Evolutionary conservation across 2,113 vertebrate species (phyloP).

Genomic region (Eleginops maclovinus): DNA sequence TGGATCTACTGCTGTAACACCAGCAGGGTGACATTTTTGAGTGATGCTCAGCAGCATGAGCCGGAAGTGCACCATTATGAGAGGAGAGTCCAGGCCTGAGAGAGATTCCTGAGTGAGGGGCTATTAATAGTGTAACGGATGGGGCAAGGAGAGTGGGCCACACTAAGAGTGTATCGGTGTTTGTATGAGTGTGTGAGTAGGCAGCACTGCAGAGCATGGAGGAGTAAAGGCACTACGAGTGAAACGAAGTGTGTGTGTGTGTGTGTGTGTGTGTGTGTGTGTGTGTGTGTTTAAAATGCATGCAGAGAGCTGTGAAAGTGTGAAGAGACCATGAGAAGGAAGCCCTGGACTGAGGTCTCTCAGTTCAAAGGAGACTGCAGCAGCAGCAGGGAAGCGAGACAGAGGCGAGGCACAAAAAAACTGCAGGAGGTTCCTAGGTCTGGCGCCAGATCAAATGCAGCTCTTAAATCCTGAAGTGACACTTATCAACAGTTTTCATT

Average conservation of each 20-base stretch:
- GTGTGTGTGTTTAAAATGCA: constrained; percentile 9
- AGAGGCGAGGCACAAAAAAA: constrained; percentile 28
- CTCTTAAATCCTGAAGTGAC: constrained; percentile 17
- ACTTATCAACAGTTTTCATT: constrained; percentile 18
- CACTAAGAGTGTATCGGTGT: constrained; percentile 44
- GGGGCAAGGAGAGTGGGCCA: constrained; percentile 66
- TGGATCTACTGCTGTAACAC: constrained; percentile 27
- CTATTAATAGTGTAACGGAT: constrained; percentile 79
- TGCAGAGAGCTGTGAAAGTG: constrained; percentile 15
- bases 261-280: constrained; percentile 27
- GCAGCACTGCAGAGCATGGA: constrained; percentile 4
- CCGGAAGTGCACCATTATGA: constrained; percentile 60
- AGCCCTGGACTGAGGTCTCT: constrained; percentile 50
- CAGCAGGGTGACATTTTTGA: constrained; percentile 46
- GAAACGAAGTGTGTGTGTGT: constrained; percentile 21
- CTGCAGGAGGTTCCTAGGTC: constrained; percentile 46
- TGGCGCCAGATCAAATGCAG: constrained; percentile 51
- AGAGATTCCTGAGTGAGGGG: constrained; percentile 71
- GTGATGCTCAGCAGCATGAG: constrained; percentile 59
- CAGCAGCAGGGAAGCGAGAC: constrained; percentile 25
- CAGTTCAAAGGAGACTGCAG: constrained; percentile 47
- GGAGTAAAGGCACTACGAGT: constrained; percentile 14
- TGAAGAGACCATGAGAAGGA: constrained; percentile 19
- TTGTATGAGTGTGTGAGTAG: constrained; percentile 35
- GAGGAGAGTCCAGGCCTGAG: constrained; percentile 57